Percentiles rank a stretch among this genome's conserved stretches.
Evolutionary conservation across 2,888 invertebrate genomes (phyloP).

Genomic region (Tetragnatha montana): DNA sequence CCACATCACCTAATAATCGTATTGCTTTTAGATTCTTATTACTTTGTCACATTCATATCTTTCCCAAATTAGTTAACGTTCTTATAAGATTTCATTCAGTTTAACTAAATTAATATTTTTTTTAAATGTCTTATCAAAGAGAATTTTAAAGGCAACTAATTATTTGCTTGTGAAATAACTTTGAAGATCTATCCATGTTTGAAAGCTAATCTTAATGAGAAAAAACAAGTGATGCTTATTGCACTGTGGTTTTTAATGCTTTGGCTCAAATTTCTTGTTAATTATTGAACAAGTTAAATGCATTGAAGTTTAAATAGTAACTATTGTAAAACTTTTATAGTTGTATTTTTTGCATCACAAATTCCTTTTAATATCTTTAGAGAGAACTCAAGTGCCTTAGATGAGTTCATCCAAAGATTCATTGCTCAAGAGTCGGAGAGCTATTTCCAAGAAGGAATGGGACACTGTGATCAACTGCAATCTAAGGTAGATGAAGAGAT

Average conservation of each 20-base stretch:
- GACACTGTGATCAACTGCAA: slow-evolving; percentile 15
- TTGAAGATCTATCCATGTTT: neutral
- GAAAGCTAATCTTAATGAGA: neutral
- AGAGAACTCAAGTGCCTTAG: neutral
- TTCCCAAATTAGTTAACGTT: neutral
- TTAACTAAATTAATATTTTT: neutral
- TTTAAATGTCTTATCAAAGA: neutral
- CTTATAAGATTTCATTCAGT: neutral
- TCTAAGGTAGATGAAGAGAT: slow-evolving; percentile 29
- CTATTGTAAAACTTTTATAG: neutral
- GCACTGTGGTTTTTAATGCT: neutral
- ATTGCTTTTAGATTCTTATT: neutral
- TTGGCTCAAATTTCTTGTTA: neutral
- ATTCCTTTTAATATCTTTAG: slow-evolving; percentile 1
- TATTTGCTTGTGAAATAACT: too few species aligned
- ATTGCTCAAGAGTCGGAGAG: slow-evolving; percentile 40
- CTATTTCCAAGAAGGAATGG: slow-evolving; percentile 27
- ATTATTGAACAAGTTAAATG: neutral
- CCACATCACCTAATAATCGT: neutral
- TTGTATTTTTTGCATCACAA: neutral
- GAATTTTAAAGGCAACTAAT: neutral
- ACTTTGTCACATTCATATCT: neutral
- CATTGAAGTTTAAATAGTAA: neutral
- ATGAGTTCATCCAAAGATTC: slow-evolving; percentile 9
- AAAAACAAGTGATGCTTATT: neutral